Evolutionary conservation across 2,888 invertebrate species (phyloP), one percentile per base, ranked within the genome.

Genomic region (Theristus sp.): DNA sequence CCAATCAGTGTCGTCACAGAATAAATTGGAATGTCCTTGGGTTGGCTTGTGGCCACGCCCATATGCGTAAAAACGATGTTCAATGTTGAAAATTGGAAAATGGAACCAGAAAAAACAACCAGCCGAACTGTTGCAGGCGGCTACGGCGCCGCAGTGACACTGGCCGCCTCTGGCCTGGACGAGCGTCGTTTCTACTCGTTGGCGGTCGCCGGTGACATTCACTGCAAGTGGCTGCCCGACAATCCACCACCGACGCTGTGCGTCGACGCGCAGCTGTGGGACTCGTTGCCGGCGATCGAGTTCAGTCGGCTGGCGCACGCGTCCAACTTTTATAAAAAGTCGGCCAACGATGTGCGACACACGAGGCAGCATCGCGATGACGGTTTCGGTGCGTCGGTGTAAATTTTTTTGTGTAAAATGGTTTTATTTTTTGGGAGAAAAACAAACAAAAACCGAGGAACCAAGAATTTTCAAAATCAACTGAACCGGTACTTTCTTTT

Each of bases 111-210:
- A 10, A 55, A 29, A 17, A 13, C 10, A 6, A 38, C 17, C 17
- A 6, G 17, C 17, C 17, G 38, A 38, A 38, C 6, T 17, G 20
- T 63, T 60, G 1, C 31, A 65, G 65, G 68, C 25, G 67, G 65
- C n/a, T 64, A 67, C 30, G 69, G 69, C 30, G 68, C 67, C 2
- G 64, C 68, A 0, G 52, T 69, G 22, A 67, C 68, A 13, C 57
- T 69, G 29, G 30, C 56, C 3, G 29, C 46, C 25, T 17, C 10
- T 3, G 20, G n/a, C 20, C 24, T 38, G 25, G 62, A 61, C 28
- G 52, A 57, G 1, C 30, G 25, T 3, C 28, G 38, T 13, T 61
- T 61, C 49, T 27, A 47, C 28, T 25, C 24, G 22, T 27, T 56
- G 28, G 46, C 2, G 22, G n/a, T 24, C 1, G 25, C 25, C 2